Conservation (phyloP, 30 jellyfish, hydroid and myxozoan species). For the Hydra vulgaris region DNA sequence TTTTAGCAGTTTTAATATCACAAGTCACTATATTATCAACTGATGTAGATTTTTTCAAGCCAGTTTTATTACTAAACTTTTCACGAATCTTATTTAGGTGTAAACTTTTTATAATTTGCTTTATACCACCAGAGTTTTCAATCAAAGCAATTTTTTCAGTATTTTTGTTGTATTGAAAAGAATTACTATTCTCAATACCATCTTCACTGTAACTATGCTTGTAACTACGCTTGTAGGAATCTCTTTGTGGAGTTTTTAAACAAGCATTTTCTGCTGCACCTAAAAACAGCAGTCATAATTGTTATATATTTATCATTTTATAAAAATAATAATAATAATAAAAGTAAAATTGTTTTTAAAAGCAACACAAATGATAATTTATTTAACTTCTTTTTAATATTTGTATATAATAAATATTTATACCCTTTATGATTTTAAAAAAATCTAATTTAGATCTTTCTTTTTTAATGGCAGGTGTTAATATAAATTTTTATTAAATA, state of each 20-base stretch:
- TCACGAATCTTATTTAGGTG: constrained; percentile 12
- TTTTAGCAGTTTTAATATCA: constrained; percentile 10
- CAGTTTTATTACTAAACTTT: constrained; percentile 5
- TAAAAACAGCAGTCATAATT: too few species aligned
- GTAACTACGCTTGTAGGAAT: too few species aligned
- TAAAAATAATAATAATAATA: too few species aligned
- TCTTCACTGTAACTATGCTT: background rate
- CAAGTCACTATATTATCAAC: background rate
- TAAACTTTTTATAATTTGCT: constrained; percentile 2
- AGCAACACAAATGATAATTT: too few species aligned
- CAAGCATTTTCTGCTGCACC: constrained; percentile 11
- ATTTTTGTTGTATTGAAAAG: background rate
- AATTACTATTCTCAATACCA: background rate
- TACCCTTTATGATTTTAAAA: too few species aligned
- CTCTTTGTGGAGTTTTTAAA: constrained; percentile 4
- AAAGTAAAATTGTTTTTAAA: too few species aligned
- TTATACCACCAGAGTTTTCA: constrained; percentile 12
- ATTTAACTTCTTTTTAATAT: too few species aligned
- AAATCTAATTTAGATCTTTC: too few species aligned
- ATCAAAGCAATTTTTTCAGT: constrained; percentile 6
- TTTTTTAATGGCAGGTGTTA: too few species aligned
- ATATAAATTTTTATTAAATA: too few species aligned
- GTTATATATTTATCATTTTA: too few species aligned
- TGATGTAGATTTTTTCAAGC: constrained; percentile 1
- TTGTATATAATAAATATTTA: too few species aligned